Evolutionary conservation across 2,797 vertebrate species (phyloP).

Genomic region (Lateolabrax maculatus): DNA sequence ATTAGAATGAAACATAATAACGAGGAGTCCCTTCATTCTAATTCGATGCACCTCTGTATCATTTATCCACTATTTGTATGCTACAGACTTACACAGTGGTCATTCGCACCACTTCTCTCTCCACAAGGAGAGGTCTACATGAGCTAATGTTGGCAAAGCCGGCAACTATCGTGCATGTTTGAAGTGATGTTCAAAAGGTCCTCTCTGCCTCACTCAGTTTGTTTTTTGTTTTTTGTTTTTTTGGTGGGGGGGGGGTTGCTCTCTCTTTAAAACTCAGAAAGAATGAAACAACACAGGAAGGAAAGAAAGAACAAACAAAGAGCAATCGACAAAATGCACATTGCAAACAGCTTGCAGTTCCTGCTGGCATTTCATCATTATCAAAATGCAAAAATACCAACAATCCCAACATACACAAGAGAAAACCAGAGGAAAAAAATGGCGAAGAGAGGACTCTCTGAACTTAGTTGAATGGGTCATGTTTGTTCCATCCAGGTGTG

Average conservation of each 20-base stretch:
- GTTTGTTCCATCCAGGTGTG: conserved; percentile 15
- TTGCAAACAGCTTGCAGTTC: conserved; percentile 6
- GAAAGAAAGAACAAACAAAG: conserved; percentile 12
- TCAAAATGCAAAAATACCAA: conserved; percentile 11
- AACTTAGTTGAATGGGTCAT: background rate
- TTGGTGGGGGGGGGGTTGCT: no score
- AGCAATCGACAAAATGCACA: conserved; percentile 36
- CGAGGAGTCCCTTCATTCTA: conserved; percentile 29
- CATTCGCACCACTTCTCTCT: conserved; percentile 24
- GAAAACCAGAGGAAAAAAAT: background rate
- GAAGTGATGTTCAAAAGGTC: conserved; percentile 54
- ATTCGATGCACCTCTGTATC: conserved; percentile 45
- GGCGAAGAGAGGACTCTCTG: conserved; percentile 48
- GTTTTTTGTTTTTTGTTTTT: background rate
- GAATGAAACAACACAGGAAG: background rate
- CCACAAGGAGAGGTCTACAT: conserved; percentile 40
- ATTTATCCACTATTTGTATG: conserved; percentile 38
- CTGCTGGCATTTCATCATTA: conserved; percentile 2
- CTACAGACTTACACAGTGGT: conserved; percentile 48
- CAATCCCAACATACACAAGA: background rate
- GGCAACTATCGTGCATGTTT: conserved; percentile 37
- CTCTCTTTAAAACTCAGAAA: conserved; percentile 6
- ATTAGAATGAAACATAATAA: conserved; percentile 37
- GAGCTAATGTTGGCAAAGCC: conserved; percentile 55
- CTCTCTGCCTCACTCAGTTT: conserved; percentile 40